Evolutionary conservation across 2,888 invertebrate genomes (phyloP).

Genomic region (Ctenicera cuprea): DNA sequence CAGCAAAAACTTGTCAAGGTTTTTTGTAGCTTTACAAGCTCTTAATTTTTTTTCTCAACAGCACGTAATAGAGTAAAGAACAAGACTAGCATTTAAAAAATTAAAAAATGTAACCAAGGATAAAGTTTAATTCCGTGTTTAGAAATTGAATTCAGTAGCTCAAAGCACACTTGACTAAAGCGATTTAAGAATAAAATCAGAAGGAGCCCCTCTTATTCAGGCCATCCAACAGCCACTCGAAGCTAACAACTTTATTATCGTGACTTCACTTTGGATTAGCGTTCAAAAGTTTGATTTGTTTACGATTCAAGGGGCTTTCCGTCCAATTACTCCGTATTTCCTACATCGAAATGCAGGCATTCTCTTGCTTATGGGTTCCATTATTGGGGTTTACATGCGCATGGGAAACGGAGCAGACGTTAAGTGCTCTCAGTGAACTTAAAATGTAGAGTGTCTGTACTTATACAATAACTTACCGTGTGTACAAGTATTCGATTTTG

Average conservation of each 20-base stretch:
- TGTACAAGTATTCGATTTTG: conserved; percentile 41
- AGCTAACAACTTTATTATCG: conserved; percentile 48
- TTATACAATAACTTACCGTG: conserved; percentile 31
- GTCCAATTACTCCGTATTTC: conserved; percentile 40
- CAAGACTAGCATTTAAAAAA: too few relatives aligned
- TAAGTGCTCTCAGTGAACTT: conserved; percentile 41
- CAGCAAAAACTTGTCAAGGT: too few relatives aligned
- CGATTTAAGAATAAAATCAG: conserved; percentile 38
- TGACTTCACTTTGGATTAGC: conserved; percentile 45
- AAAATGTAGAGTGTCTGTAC: conserved; percentile 38
- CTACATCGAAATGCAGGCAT: conserved; percentile 28
- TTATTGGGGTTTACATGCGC: conserved; percentile 34
- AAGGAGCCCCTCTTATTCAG: conserved; percentile 35
- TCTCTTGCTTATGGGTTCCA: conserved; percentile 29
- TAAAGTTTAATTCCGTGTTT: too few relatives aligned
- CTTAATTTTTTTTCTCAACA: too few relatives aligned
- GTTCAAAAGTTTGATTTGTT: conserved; percentile 52
- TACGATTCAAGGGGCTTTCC: conserved; percentile 48
- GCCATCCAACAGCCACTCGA: conserved; percentile 41
- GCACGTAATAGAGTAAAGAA: too few relatives aligned
- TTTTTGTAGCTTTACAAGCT: too few relatives aligned
- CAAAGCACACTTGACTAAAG: conserved; percentile 31
- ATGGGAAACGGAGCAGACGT: conserved; percentile 43
- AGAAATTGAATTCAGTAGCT: neutral
- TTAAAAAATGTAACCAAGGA: too few relatives aligned